phyloP scores from a whole-genome alignment of 2,113 vertebrate species.

The Gnathonemus echidnorhynchus region DNA sequence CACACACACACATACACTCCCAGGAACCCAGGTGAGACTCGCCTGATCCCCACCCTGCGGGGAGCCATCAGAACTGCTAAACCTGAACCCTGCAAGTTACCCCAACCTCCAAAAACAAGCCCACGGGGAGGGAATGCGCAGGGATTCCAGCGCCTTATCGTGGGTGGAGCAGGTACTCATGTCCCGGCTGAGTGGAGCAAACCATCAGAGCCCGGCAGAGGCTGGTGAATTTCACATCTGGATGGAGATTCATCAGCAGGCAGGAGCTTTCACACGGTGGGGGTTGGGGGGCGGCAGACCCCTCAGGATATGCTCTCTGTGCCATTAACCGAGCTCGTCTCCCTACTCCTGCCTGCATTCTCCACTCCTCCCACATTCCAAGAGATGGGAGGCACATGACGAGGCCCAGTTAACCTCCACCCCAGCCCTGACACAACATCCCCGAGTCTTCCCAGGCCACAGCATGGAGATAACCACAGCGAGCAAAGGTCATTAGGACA shows the following conservation, averaged over 20 bases:
- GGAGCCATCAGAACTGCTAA: not conserved
- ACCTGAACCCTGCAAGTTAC: no score
- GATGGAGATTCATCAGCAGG: slow-evolving; percentile 57
- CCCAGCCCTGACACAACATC: not conserved
- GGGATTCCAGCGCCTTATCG: not conserved
- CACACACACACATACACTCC: slow-evolving; percentile 41
- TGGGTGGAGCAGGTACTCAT: not conserved
- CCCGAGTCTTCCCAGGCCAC: not conserved
- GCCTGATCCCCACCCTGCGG: not conserved
- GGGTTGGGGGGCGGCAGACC: slow-evolving; percentile 27
- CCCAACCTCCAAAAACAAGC: not conserved
- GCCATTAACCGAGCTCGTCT: not conserved
- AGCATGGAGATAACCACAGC: not conserved
- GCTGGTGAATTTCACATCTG: slow-evolving; percentile 62
- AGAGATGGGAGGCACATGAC: not conserved
- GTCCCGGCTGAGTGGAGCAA: not conserved
- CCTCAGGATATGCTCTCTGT: not conserved
- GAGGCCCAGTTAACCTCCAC: not conserved
- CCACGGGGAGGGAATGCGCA: not conserved
- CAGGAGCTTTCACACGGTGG: slow-evolving; percentile 31
- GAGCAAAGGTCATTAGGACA: not conserved
- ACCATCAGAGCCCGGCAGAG: slow-evolving; percentile 43
- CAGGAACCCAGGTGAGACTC: slow-evolving; percentile 1
- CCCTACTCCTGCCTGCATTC: not conserved
- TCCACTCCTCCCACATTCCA: not conserved